Evolutionary conservation across 2,797 vertebrate genomes (phyloP), one percentile per base, ranked within the genome.

Genomic region (Chloroceryle amazona): DNA sequence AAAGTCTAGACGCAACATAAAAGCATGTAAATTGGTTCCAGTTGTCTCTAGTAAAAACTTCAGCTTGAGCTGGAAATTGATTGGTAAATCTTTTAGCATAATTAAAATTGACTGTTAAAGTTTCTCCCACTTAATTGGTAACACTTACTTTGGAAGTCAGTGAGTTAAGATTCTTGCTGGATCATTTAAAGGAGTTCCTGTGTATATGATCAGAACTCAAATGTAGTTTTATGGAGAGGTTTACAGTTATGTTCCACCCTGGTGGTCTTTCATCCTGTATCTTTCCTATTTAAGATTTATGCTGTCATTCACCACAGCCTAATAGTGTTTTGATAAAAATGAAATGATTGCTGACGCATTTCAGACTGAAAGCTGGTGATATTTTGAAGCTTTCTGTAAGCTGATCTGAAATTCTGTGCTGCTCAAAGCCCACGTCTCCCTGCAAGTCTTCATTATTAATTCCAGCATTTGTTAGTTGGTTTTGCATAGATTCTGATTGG

Each of bases 1-100:
- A 99, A 99, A 99, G 99, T 99, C 99, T 99, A 99, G 99, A 99
- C 99, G 97, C 98, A 99, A 99, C 99, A 99, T 99, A 98, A 99
- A 99, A 99, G 99, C 98, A 98, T 89, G 88, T 98, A 98, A 99
- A 99, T 99, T 99, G 98, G 98, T 99, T 98, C 95, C 98, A 98
- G 98, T 98, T 93, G 84, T 97, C 97, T 97, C 98, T 98, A 98
- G 98, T 98, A 98, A 98, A 98, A 98, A 97, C 97, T 98, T 98
- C 95, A 97, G 92, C 97, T 96, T 55, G 95, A 98, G 97, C 97
- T 97, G 96, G 93, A 96, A 98, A 97, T 98, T 97, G 98, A 98
- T 98, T 98, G 98, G 98, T 97, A 97, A 97, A 98, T 98, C 98
- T 98, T 96, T 97, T 78, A 82, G 92, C 39, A 1, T 98, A 98